Base-by-base conservation (phyloP, 1,140 invertebrate species). In the Hylaeus anthracinus region DNA sequence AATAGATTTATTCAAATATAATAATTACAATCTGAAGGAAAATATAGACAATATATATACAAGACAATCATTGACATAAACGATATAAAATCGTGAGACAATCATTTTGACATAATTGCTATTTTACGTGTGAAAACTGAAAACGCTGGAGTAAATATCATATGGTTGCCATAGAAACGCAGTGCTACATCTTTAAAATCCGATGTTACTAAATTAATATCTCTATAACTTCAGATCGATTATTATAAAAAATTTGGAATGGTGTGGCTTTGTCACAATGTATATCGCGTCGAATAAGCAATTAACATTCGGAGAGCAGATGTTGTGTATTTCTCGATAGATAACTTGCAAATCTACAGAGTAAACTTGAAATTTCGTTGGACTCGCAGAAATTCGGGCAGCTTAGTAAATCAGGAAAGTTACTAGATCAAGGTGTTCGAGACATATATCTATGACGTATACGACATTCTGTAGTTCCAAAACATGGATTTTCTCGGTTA, bases 401-500 rank as follows among this genome's bases (percentile, higher is more conserved):
- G 12, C 41, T 74, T 55, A 12, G 79, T 74, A 80, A 67, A 74
- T 66, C 55, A 67, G 48, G 60, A 85, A 83, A 70, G 79, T 86
- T 60, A 79, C 83, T 85, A 83, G 81, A 86, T 82, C 67, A 65
- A 78, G 56, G 77, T 80, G 67, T 67, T 76, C 66, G n/a, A 56
- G 58, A 77, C 66, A 75, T 74, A 79, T 58, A 77, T 83, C 64
- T 74, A 85, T 85, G 88, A 86, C 88, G 88, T 90, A 84, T 79
- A 82, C 86, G 85, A 90, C 72, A 81, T 79, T 83, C 78, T 82
- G 78, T 85, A 84, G 83, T 88, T 65, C 79, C 84, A 88, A 90
- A 88, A 89, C 75, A 89, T 89, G 86, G 82, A 82, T 82, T 85
- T 78, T 82, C 80, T 86, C 60, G 10, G 45, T 70, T 69, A 75